Conservation (phyloP, 2,113 vertebrate genomes). For the Limnothrissa miodon region DNA sequence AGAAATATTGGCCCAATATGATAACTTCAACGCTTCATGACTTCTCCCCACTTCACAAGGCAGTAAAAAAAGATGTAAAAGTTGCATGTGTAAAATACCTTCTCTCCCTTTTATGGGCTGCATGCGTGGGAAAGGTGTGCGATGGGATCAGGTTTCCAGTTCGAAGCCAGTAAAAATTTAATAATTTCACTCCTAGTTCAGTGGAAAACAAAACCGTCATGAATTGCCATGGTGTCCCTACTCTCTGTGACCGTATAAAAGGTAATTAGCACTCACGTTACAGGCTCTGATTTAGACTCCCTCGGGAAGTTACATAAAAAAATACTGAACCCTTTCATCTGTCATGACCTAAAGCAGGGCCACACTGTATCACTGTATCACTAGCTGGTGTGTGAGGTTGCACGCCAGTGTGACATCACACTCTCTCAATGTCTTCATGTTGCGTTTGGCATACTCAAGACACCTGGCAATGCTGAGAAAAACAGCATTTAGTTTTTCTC, state of each 20-base stretch:
- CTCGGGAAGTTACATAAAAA: neutral
- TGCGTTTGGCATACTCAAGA: neutral
- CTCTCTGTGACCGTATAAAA: neutral
- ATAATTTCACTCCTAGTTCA: conserved; percentile 1
- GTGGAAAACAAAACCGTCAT: neutral
- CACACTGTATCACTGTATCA: neutral
- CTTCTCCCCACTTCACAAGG: neutral
- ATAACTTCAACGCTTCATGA: neutral
- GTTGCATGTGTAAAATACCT: neutral
- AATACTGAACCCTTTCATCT: neutral
- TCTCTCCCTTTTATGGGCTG: neutral
- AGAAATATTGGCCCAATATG: neutral
- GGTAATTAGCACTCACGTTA: neutral
- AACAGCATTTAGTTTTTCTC: neutral
- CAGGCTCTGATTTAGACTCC: neutral
- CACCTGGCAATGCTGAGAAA: neutral
- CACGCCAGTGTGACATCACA: neutral
- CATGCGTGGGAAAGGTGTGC: neutral
- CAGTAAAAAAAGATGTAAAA: neutral
- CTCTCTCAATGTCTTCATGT: neutral
- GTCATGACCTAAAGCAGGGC: neutral
- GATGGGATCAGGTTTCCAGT: neutral
- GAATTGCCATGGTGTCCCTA: neutral
- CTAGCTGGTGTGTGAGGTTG: neutral
- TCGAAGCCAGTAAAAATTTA: neutral